Evolutionary conservation across 2,888 invertebrate genomes (phyloP), one percentile per base, ranked within the genome.

Genomic region (Eilema depressum): DNA sequence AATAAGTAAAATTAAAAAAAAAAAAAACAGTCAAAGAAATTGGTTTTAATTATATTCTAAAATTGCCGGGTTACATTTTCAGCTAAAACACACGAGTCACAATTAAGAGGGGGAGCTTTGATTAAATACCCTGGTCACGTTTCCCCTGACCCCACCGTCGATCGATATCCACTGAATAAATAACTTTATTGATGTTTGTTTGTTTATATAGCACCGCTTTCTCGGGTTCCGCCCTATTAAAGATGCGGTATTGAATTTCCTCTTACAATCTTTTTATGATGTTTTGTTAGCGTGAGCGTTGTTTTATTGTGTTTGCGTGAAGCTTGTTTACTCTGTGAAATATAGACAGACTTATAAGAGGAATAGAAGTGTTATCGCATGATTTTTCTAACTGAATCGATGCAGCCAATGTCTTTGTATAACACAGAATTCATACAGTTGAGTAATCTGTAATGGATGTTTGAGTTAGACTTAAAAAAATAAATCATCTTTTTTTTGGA

Each of bases 121-220:
- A 71, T 82, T 82, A 74, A 70, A 74, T 71, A 83, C 78, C 78
- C 78, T 77, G 77, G 81, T 80, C 88, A 86, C 87, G 87, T 84
- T 78, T 80, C 77, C 65, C 66, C 69, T 80, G 76, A 72, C 80
- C 75, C 72, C 65, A 3, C 62, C n/a, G 12, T 66, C 79, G 82
- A 85, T 89, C 88, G 83, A 88, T 88, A 85, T 68, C 75, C 68
- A 71, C 74, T 88, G 87, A 88, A 89, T 88, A 86, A 88, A 85
- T 87, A 83, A 86, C 76, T 75, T 77, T 65, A 79, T 74, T 77
- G 76, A 80, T 81, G 76, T 78, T 75, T 80, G 76, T 78, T 75
- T 80, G 83, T 82, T 79, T 80, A 74, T 77, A 69, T 25, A 60
- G 63, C 75, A 77, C 80, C 70, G 75, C 73, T 74, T 75, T 67